Base-by-base conservation (phyloP, 2,113 vertebrate species). In the Psittacus erithacus region DNA sequence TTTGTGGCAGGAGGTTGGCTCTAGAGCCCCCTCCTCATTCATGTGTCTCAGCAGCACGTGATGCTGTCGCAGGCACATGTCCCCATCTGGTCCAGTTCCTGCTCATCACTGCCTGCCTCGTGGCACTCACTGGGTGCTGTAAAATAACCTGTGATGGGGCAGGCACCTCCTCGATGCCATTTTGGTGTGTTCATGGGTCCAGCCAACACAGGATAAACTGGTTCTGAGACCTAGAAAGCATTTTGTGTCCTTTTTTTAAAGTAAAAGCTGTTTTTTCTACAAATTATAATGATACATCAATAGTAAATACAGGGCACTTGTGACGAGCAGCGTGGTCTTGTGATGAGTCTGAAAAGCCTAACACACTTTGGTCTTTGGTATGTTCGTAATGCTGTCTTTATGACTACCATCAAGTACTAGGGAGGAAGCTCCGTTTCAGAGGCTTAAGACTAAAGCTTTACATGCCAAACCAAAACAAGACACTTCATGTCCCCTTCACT, bases 1-100 rank as follows among this genome's bases (percentile, higher is more conserved):
- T 67, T 18, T 87, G 43, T 10, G 60, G 41, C 90, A 87, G 55
- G 35, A 39, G 49, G 9, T 27, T 0, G 0, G 5, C 43, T 83
- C 46, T 55, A 41, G 49, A 83, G 27, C 39, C 52, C 17, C 12
- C 3, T 1, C 64, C 68, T 63, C 22, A 55, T 17, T 12, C 5
- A 7, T 5, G 33, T 12, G 28, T 27, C 53, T 17, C 14, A 4
- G 39, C 43, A 60, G 14, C 27, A 8, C 0, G 0, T 35, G 64
- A 10, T 64, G 23, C 63, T 69, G 46, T 69, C 2, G 1, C 80
- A 44, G 71, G 41, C 2, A 1, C 3, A 11, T 55, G 19, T 67
- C 7, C 31, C 31, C 4, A 1, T 44, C 38, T 0, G 0, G 41
- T 68, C 41, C 76, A 7, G 0, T 10, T 38, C 0, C 0, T 35